Conservation (phyloP, 92 coral and sea anemone species). For the Umimayanthus chanpuru region DNA sequence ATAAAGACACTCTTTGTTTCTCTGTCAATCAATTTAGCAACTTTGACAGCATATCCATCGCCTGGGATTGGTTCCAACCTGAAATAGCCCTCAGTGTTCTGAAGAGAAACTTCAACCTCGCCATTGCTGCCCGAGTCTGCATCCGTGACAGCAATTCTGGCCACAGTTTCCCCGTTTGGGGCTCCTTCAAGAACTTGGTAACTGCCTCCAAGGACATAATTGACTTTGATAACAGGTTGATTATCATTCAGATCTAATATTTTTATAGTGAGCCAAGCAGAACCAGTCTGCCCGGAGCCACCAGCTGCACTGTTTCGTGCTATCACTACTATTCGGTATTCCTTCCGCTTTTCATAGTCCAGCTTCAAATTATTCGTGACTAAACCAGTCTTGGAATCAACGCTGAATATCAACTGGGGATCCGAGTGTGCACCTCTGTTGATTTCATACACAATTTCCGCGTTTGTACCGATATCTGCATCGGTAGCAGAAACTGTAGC, state of each 20-base stretch:
- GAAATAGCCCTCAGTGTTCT: constrained; percentile 75
- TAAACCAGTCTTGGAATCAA: constrained; percentile 63
- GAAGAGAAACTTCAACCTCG: constrained; percentile 79
- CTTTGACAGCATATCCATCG: constrained; percentile 67
- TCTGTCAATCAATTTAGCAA: constrained; percentile 80
- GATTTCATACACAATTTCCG: constrained; percentile 69
- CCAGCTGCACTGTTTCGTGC: constrained; percentile 68
- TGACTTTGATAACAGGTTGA: constrained; percentile 61
- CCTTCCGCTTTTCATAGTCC: constrained; percentile 66
- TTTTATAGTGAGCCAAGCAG: constrained; percentile 61
- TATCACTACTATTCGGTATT: constrained; percentile 67
- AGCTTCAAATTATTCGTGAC: constrained; percentile 57
- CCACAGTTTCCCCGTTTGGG: constrained; percentile 67
- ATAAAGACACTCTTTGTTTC: constrained; percentile 57
- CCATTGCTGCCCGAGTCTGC: constrained; percentile 87
- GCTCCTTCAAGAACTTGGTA: constrained; percentile 82
- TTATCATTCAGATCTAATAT: constrained; percentile 88
- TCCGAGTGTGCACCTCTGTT: constrained; percentile 67
- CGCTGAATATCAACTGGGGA: constrained; percentile 60
- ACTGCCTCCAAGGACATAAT: constrained; percentile 61
- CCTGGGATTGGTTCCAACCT: constrained; percentile 50
- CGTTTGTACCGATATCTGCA: constrained; percentile 81
- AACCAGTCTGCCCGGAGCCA: constrained; percentile 33
- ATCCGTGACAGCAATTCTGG: constrained; percentile 79
- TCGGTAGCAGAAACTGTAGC: constrained; percentile 83